A percentile compares a stretch with the other conserved stretches of the same genome.
Evolutionary conservation across 2,888 invertebrate species (phyloP).

Genomic region (Xestobium rufovillosum): DNA sequence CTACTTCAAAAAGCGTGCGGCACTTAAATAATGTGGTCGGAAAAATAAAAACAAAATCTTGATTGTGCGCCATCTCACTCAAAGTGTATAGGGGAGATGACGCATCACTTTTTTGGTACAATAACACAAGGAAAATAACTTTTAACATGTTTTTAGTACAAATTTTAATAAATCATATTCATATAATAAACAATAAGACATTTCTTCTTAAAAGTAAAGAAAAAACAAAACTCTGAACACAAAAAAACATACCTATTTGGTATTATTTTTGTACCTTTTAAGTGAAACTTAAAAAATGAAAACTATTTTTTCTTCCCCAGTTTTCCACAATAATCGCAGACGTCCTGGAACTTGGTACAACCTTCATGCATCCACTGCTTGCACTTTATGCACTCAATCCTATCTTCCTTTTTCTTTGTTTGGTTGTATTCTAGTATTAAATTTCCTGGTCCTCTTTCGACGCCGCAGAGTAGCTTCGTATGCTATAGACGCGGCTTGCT

Average conservation of each 20-base stretch:
- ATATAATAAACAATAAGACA: slow-evolving; percentile 1
- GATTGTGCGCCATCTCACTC: slow-evolving; percentile 1
- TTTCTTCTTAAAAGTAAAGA: not conserved
- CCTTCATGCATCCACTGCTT: not conserved
- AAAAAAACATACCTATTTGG: not conserved
- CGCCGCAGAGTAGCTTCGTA: slow-evolving; percentile 3
- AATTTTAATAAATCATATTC: not conserved
- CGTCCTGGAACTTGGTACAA: not conserved
- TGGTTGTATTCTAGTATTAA: slow-evolving; percentile 3
- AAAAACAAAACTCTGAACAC: not conserved
- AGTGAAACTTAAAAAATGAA: not conserved
- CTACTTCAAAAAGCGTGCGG: too few species aligned
- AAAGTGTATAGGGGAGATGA: slow-evolving; percentile 2
- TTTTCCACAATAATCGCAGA: not conserved
- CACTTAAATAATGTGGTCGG: too few species aligned
- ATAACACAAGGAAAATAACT: not conserved
- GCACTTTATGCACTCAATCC: slow-evolving; percentile 1
- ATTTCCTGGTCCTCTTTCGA: not conserved
- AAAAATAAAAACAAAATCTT: too few species aligned
- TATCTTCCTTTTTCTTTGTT: not conserved
- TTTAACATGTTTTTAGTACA: not conserved
- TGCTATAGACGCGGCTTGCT: slow-evolving; percentile 3
- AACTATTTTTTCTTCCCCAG: not conserved
- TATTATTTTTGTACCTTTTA: not conserved
- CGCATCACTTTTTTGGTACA: not conserved